Base-by-base conservation (phyloP, 2,797 vertebrate species). In the Poeciliopsis presidionis region DNA sequence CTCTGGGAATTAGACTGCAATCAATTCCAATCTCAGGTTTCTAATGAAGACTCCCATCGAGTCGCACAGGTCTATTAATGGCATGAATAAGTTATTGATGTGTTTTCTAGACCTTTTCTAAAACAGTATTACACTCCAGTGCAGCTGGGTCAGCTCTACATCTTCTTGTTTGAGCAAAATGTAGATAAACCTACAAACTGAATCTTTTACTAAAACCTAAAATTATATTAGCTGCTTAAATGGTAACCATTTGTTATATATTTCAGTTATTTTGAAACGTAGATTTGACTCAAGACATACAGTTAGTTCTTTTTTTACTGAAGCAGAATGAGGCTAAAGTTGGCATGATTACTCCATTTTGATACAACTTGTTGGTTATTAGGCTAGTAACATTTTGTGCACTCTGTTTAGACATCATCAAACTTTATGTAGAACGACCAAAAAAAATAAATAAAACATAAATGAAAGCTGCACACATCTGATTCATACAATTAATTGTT, bases 41-140 rank as follows among this genome's bases (percentile, higher is more conserved):
- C 82, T 94, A 93, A 93, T 90, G 92, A 94, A 91, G 87, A 84
- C 81, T 88, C 88, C 83, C 75, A 84, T 89, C 47, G 85, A 91
- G 84, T 85, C 81, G 71, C 91, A 90, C 82, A 55, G 83, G 85
- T 90, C 91, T 92, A 93, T 95, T 94, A 94, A 88, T 81, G 73
- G 91, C 91, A 92, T 91, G 89, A 95, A 94, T 91, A 93, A 91
- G 85, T 94, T 93, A 94, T 93, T 47, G 94, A 94, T 82, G 79
- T 28, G 0, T 49, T 84, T 80, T 80, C 73, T 83, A 75, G 72
- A 82, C 82, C 78, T 75, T 73, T 46, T 53, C 82, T 81, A 80
- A 81, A 81, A 85, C 71, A 80, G 70, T 77, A n/a, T 83, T 78
- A 49, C 74, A 59, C 77, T 77, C 49, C 22, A 1, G 36, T 82